phyloP scores from a whole-genome alignment of 2,888 invertebrate genomes.

The Acanthosepion pharaonis region DNA sequence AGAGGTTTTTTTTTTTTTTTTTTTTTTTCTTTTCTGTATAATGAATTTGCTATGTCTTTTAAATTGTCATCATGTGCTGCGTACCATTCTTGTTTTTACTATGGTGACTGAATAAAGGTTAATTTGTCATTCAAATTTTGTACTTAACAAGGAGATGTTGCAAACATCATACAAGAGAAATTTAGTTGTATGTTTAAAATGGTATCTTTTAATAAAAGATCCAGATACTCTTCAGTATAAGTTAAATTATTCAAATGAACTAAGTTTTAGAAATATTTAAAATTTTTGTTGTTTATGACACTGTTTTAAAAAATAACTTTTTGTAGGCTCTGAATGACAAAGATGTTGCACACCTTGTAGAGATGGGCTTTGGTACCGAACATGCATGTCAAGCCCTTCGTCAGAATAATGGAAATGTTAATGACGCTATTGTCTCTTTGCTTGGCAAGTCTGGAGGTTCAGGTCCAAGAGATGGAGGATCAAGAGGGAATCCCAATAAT shows the following conservation, averaged over 20 bases:
- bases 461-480: neutral
- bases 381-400: slow-evolving; percentile 85
- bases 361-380: slow-evolving; percentile 85
- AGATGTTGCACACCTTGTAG: slow-evolving; percentile 80
- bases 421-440: slow-evolving; percentile 68
- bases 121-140: no score
- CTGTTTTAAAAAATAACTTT: neutral
- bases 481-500: slow-evolving; percentile 21
- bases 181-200: no score
- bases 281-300: neutral
- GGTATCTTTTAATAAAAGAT: no score
- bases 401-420: slow-evolving; percentile 82
- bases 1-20: no score
- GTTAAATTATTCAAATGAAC: neutral
- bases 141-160: no score
- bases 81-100: no score
- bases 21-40: no score
- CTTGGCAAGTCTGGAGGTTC: slow-evolving; percentile 52
- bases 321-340: slow-evolving; percentile 62
- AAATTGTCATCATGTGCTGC: no score
- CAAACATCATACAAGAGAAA: no score
- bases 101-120: no score
- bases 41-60: no score
- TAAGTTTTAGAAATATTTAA: neutral
- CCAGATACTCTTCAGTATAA: no score